Percentiles rank a stretch among this genome's conserved stretches.
Conservation (phyloP, 2,113 vertebrate genomes). For the Grammomys dolichurus region DNA sequence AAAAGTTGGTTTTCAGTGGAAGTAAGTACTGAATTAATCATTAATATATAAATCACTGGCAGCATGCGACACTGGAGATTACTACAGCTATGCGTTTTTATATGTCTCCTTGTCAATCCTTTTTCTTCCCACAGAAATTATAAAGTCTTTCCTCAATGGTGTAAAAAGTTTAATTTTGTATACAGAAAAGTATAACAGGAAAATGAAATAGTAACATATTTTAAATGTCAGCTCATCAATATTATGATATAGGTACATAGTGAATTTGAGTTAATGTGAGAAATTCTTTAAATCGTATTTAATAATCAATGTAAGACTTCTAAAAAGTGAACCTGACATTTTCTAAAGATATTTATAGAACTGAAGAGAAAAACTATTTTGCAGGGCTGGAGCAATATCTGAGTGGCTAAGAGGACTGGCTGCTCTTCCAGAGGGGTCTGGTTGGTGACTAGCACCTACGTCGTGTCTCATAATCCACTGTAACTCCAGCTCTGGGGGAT, state of each 20-base stretch:
- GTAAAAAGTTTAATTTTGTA: constrained; percentile 53
- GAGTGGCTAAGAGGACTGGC: neutral
- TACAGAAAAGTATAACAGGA: constrained; percentile 7
- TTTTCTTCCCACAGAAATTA: neutral
- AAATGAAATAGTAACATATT: constrained; percentile 44
- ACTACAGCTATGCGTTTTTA: constrained; percentile 14
- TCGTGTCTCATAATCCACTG: neutral
- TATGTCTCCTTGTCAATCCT: neutral
- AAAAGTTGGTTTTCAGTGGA: constrained; percentile 32
- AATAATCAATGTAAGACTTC: neutral
- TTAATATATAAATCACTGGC: constrained; percentile 5
- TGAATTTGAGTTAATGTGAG: constrained; percentile 47
- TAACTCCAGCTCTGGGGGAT: neutral
- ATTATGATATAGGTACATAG: neutral
- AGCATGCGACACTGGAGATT: neutral
- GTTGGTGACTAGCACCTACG: neutral
- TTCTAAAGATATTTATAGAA: constrained; percentile 25
- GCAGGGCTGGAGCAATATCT: neutral
- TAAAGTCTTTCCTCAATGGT: constrained; percentile 5
- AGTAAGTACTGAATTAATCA: constrained; percentile 40
- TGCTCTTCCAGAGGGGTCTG: neutral
- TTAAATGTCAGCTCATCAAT: constrained; percentile 5
- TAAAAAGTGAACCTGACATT: neutral
- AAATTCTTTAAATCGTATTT: constrained; percentile 57
- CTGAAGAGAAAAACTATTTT: neutral